phyloP scores from a whole-genome alignment of 2,888 invertebrate species.

The Rambutsinella grinnellia region DNA sequence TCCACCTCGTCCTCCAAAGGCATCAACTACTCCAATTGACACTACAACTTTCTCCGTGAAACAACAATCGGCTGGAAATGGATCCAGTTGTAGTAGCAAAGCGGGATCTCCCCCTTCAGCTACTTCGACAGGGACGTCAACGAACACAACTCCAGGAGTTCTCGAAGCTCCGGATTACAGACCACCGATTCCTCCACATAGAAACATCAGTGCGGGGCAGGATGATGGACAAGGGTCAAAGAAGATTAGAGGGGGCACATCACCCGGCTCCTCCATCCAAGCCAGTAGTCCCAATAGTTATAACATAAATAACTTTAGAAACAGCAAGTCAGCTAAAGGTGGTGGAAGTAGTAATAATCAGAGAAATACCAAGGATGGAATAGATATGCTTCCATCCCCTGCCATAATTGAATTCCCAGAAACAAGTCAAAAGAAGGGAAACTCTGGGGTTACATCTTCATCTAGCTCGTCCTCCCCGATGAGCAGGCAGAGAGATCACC shows the following conservation, averaged over 20 bases:
- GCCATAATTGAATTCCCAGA: constrained; percentile 62
- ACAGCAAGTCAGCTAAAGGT: constrained; percentile 39
- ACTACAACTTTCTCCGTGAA: constrained; percentile 65
- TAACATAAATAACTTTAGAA: constrained; percentile 50
- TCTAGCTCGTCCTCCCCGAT: constrained; percentile 10
- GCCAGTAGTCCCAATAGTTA: constrained; percentile 63
- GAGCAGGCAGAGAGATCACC: constrained; percentile 44
- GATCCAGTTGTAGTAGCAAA: constrained; percentile 55
- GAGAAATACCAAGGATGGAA: constrained; percentile 44
- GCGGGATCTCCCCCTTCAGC: constrained; percentile 36
- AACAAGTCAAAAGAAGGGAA: constrained; percentile 46
- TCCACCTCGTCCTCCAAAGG: constrained; percentile 64
- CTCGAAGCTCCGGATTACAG: constrained; percentile 77
- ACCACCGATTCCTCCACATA: constrained; percentile 90
- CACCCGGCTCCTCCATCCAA: constrained; percentile 67
- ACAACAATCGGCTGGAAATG: constrained; percentile 44
- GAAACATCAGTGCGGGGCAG: constrained; percentile 73
- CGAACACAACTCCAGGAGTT: constrained; percentile 29
- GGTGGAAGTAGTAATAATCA: constrained; percentile 47
- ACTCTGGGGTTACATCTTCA: constrained; percentile 59
- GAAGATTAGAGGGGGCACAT: constrained; percentile 37
- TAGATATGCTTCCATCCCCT: constrained; percentile 63
- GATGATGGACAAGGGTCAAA: constrained; percentile 42
- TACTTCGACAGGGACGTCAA: constrained; percentile 70
- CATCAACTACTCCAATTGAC: constrained; percentile 54